These are phyloP conservation scores for Spizaetus ornatus DNA, from an alignment of 2,113 vertebrate genomes.

Conservation along the genomic window DNA sequence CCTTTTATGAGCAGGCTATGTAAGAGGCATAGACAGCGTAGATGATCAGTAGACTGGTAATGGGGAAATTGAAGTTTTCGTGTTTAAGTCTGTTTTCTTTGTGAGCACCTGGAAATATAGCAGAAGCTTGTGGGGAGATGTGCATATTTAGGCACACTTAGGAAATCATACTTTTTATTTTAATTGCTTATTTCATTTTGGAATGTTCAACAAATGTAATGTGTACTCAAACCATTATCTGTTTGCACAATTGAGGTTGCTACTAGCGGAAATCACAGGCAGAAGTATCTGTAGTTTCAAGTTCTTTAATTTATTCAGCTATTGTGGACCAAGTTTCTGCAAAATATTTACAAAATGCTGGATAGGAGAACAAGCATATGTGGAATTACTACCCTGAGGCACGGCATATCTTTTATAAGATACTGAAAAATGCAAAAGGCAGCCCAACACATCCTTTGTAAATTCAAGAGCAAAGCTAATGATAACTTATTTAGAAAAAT, in stretches of 20 bases:
- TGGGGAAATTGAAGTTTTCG: background rate
- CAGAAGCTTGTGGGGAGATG: background rate
- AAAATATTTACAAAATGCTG: background rate
- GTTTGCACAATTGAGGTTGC: background rate
- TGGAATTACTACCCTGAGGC: background rate
- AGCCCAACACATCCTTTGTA: background rate
- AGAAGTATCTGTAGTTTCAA: background rate
- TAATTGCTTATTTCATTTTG: background rate
- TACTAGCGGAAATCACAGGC: background rate
- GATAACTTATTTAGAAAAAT: background rate
- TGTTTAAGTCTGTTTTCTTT: background rate
- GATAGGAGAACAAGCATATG: background rate
- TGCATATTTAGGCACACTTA: background rate
- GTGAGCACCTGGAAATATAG: background rate
- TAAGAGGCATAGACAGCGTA: background rate
- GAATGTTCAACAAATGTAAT: background rate
- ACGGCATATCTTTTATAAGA: background rate
- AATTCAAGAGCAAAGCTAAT: background rate
- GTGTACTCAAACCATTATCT: background rate
- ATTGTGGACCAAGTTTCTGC: background rate
- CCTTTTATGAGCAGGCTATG: rapidly evolving
- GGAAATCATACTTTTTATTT: background rate
- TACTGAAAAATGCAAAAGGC: background rate
- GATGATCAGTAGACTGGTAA: background rate
- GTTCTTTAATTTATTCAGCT: background rate